These are phyloP conservation scores for Mus spretus DNA, from an alignment of 2,797 vertebrate genomes.

Conservation along the genomic window DNA sequence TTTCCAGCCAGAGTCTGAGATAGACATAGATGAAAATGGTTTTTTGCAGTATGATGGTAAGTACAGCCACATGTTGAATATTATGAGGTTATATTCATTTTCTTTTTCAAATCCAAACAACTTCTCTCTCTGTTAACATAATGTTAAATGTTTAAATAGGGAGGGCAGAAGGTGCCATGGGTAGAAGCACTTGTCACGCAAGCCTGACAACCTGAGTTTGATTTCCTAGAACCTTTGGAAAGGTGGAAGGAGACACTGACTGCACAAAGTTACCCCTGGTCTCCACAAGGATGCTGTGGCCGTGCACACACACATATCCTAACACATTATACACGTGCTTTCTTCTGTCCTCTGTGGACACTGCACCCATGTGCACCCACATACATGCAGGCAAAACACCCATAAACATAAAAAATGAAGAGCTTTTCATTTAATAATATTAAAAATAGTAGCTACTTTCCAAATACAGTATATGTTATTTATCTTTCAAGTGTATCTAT, in stretches of 20 bases:
- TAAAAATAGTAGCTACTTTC: too few relatives aligned
- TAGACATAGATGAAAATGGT: conserved; percentile 93
- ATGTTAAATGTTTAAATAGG: conserved; percentile 37
- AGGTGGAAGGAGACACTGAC: neutral
- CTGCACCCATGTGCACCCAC: too few relatives aligned
- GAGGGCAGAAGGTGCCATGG: neutral
- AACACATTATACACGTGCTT: neutral
- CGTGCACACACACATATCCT: neutral
- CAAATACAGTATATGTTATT: too few relatives aligned
- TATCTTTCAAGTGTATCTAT: too few relatives aligned
- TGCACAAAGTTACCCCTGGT: neutral
- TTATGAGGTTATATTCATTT: conserved; percentile 30
- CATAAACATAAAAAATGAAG: too few relatives aligned
- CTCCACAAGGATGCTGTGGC: neutral
- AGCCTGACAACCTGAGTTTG: neutral
- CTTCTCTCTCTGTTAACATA: neutral
- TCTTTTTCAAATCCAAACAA: conserved; percentile 45
- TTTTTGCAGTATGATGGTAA: conserved; percentile 97
- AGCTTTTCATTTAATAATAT: too few relatives aligned
- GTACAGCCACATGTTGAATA: conserved; percentile 75
- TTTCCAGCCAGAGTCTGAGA: conserved; percentile 92
- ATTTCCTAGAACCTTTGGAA: neutral
- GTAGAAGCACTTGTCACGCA: neutral
- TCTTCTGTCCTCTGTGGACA: too few relatives aligned
- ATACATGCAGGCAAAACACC: too few relatives aligned